A percentile compares a stretch with the other conserved stretches of the same genome.
Conservation (phyloP, 2,113 vertebrate genomes). For the Tretioscincus oriximinensis region DNA sequence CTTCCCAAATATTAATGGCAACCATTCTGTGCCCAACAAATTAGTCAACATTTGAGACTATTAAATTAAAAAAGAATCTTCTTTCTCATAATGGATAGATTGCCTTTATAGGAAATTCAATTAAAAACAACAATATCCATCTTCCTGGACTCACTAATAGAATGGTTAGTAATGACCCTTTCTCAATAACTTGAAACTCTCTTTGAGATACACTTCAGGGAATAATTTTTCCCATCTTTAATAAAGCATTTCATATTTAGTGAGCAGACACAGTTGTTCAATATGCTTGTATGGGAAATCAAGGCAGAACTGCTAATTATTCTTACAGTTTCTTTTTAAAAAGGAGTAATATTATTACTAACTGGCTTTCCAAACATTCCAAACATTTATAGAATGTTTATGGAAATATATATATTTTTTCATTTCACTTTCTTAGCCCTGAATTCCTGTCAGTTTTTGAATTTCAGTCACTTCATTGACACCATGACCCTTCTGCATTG, state of each 20-base stretch:
- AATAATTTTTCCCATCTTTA: slow-evolving; percentile 38
- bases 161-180: slow-evolving; percentile 41
- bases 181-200: slow-evolving; percentile 32
- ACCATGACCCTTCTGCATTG: not conserved
- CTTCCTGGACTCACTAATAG: slow-evolving; percentile 48
- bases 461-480: not conserved
- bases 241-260: slow-evolving; percentile 33
- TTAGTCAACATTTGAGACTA: slow-evolving; percentile 5
- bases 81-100: slow-evolving; percentile 45
- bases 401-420: not conserved
- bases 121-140: slow-evolving; percentile 63
- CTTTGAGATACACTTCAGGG: slow-evolving; percentile 49
- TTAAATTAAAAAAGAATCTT: slow-evolving; percentile 43
- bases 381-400: not conserved
- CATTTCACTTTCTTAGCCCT: not conserved
- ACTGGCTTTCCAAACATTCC: not conserved
- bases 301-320: not conserved
- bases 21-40: not conserved
- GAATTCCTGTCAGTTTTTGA: not conserved
- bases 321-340: not conserved
- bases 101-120: slow-evolving; percentile 55
- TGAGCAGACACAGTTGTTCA: not conserved
- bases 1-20: not conserved
- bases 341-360: fast-evolving
- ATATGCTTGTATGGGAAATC: not conserved